A percentile compares a stretch with the other conserved stretches of the same genome.
Conservation (phyloP, 2,113 vertebrate genomes). For the Prinia subflava region DNA sequence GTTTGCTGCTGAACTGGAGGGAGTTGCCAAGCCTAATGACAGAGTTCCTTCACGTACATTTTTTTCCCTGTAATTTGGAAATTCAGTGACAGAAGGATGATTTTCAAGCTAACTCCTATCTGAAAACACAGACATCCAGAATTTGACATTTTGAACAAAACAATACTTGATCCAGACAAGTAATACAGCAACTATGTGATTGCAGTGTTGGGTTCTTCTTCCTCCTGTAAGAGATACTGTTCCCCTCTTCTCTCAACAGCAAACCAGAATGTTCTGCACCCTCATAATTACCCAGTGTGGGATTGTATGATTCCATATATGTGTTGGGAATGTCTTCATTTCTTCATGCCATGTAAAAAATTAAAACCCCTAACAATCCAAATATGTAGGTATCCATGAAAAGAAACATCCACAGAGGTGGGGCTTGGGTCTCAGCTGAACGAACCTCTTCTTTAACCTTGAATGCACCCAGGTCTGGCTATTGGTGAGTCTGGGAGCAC, state of each 20-base stretch:
- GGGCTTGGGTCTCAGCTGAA: neutral
- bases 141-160: conserved; percentile 64
- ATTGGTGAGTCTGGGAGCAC: neutral
- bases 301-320: neutral
- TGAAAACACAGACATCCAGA: conserved; percentile 43
- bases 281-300: neutral
- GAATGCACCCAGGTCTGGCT: neutral
- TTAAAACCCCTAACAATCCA: neutral
- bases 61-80: conserved; percentile 25
- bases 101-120: conserved; percentile 52
- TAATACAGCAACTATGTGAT: neutral
- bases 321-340: neutral
- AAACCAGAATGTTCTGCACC: neutral
- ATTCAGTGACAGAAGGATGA: conserved; percentile 66
- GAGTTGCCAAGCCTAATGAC: conserved; percentile 26
- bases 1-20: conserved; percentile 10
- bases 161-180: conserved; percentile 42
- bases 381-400: neutral
- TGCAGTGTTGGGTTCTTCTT: neutral
- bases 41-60: neutral
- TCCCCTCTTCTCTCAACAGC: neutral
- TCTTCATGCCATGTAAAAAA: neutral
- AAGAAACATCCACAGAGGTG: neutral
- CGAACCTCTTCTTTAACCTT: neutral
- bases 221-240: neutral